Base-by-base conservation (phyloP, 1,140 invertebrate genomes). In the Dendroctonus ponderosae region DNA sequence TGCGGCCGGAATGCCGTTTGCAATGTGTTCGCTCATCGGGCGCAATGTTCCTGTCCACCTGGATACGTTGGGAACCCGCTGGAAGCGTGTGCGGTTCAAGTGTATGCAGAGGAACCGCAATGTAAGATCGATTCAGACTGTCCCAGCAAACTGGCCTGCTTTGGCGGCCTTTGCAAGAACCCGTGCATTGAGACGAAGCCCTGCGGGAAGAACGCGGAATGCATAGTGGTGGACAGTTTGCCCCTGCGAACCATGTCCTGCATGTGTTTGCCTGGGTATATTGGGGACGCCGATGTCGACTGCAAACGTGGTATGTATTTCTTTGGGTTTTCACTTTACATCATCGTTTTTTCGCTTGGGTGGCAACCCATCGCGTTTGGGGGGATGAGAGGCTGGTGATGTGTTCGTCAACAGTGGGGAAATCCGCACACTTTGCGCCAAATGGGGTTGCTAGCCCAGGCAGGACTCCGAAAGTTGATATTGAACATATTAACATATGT, bases 221-320 rank as follows among this genome's bases (percentile, higher is more conserved):
- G 93, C 76, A 83, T 85, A 2, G 91, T 95, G 0, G 86, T 93
- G 6, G 88, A 94, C 73, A 93, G 91, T 3, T 77, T 94, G 62
- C 93, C 93, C 5, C 84, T 93, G 78, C 84, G 92, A 70, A 93
- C 92, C 12, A 92, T 95, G 86, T 86, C 91, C 49, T 96, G 93
- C 76, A 85, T 90, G 74, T 96, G 93, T 77, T 82, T 89, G 53
- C 86, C 85, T 57, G 91, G 91, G 58, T 92, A 86, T 77, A 84
- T 88, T 68, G 92, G 92, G 66, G 91, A 94, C 77, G 91, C 92
- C 7, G 91, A 92, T 70, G 85, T 89, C 57, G 86, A 89, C 78
- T 95, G 92, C 78, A 85, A 82, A 73, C 84, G 82, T 84, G 87
- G 91, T 92, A 86, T 80, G 57, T 68, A 5, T 39, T 11, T 49